Evolutionary conservation across 2,797 vertebrate species (phyloP).

Genomic region (Melanotaenia nigrans): DNA sequence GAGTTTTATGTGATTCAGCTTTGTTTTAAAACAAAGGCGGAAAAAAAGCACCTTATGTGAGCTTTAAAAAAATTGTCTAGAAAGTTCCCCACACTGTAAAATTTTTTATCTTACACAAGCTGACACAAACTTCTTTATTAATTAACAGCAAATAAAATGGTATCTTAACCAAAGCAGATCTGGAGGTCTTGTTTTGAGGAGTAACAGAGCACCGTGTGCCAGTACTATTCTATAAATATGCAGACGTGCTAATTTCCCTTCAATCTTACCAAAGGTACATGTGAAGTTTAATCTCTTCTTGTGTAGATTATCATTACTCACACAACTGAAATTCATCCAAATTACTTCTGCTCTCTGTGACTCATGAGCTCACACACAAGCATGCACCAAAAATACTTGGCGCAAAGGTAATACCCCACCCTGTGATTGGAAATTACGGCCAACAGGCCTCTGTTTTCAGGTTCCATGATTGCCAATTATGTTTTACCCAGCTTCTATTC

Average conservation of each 20-base stretch:
- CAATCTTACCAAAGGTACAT: conserved; percentile 35
- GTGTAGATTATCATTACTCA: conserved; percentile 35
- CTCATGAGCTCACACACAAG: conserved; percentile 19
- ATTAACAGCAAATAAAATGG: too few species aligned
- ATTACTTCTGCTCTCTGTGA: conserved; percentile 42
- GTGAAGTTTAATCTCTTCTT: conserved; percentile 48
- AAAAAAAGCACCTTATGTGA: too few species aligned
- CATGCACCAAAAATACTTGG: conserved; percentile 18
- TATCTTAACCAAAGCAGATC: background rate
- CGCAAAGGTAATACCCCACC: conserved; percentile 13
- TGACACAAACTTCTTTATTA: too few species aligned
- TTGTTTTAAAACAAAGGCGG: too few species aligned
- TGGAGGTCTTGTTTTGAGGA: background rate
- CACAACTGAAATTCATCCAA: conserved; percentile 48
- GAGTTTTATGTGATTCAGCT: too few species aligned
- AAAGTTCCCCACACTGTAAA: too few species aligned
- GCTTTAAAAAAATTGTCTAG: too few species aligned
- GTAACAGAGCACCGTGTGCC: background rate
- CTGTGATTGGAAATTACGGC: conserved; percentile 72
- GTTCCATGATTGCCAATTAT: conserved; percentile 74
- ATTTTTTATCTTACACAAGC: too few species aligned
- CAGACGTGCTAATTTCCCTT: conserved; percentile 40
- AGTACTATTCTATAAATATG: conserved; percentile 37
- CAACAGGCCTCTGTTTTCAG: conserved; percentile 48
- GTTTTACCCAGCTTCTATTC: conserved; percentile 63